phyloP scores from a whole-genome alignment of 2,113 vertebrate species.

The Archilochus colubris region DNA sequence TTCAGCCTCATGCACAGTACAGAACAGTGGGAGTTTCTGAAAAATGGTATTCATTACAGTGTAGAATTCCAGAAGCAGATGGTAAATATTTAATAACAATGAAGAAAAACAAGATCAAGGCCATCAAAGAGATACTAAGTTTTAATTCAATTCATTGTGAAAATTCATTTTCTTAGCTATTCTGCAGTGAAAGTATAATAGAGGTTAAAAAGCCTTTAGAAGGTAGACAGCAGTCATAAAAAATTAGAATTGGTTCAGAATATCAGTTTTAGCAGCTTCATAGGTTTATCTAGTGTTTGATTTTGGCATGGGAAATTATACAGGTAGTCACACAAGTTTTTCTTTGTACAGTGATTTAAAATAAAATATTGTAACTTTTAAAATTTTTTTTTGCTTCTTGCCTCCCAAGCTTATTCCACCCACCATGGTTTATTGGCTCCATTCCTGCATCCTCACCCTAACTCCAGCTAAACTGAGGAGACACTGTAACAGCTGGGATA shows the following conservation, averaged over 20 bases:
- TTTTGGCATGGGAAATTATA: background rate
- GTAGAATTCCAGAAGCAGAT: conserved; percentile 11
- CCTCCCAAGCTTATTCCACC: background rate
- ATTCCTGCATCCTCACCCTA: background rate
- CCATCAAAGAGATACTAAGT: background rate
- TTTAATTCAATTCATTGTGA: background rate
- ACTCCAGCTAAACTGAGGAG: background rate
- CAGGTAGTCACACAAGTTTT: background rate
- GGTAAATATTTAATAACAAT: conserved; percentile 25
- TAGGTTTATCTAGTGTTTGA: background rate
- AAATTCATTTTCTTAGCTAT: background rate
- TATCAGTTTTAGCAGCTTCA: background rate
- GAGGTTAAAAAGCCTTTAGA: background rate
- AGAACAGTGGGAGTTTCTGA: background rate
- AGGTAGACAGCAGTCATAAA: background rate
- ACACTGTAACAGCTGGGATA: background rate
- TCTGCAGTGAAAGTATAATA: background rate
- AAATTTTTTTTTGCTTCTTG: background rate
- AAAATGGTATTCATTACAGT: background rate
- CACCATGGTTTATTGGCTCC: background rate
- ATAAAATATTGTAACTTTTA: background rate
- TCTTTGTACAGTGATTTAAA: background rate
- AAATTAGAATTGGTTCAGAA: background rate
- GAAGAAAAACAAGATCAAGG: background rate
- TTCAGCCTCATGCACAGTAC: background rate